Base-by-base conservation (phyloP, 2,113 vertebrate species). In the Cygnus buccinator region DNA sequence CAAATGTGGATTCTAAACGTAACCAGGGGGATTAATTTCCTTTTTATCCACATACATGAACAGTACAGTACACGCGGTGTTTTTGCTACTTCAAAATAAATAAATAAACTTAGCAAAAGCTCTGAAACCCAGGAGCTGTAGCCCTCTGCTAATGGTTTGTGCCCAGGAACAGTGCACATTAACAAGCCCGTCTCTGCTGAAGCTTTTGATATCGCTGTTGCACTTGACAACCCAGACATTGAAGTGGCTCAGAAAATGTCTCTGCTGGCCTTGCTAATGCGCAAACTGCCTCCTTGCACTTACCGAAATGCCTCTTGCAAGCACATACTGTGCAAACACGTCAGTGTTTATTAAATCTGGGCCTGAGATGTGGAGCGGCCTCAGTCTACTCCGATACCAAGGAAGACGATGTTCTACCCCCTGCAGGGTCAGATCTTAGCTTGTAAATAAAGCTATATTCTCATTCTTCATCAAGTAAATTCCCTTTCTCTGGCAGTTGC, bases 261-360 rank as follows among this genome's bases (percentile, higher is more conserved):
- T 95, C 88, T 91, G 86, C 86, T 5, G 16, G 89, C 76, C 88
- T 84, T 72, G 46, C 31, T 94, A 89, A 95, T 87, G 80, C 66
- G 82, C 48, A 76, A 87, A 89, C 70, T 82, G 77, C 94, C 83
- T 96, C 80, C 94, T 87, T 89, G 86, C 90, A 82, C 90, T 94
- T 84, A 57, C 23, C 75, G 73, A 89, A 96, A 84, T 50, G 80
- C 66, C 73, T 91, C 83, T 70, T 92, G 62, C 89, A 94, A 85
- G 92, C 77, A 84, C 86, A 79, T 6, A 75, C 88, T 92, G 94
- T 92, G 86, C 83, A 96, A 92, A 87, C 83, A 93, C 3, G 58
- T 91, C 95, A 84, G 57, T 79, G 84, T 79, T 87, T 87, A 78
- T 96, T 96, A 94, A 89, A 84, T 68, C 76, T 37, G 62, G n/a